Conservation (phyloP, 2,797 vertebrate species). For the Euphonia xanthogaster region DNA sequence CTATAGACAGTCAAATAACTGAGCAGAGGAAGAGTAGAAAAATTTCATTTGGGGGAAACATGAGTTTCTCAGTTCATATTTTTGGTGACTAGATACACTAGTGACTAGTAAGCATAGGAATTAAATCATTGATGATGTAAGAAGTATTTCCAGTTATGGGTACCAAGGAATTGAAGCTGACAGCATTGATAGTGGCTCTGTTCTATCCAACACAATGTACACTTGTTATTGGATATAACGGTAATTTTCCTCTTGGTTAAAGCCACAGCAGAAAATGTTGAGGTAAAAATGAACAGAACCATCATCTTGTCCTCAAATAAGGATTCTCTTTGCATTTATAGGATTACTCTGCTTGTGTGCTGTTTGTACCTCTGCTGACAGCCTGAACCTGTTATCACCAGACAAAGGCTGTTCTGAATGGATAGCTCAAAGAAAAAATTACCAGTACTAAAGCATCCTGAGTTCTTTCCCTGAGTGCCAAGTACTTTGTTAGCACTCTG, state of each 20-base stretch:
- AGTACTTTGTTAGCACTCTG: neutral
- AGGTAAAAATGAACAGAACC: slow-evolving; percentile 6
- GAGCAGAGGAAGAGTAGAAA: slow-evolving; percentile 13
- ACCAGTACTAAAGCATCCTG: neutral
- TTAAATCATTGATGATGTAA: neutral
- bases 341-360: slow-evolving; percentile 1
- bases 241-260: neutral
- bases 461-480: neutral
- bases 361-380: neutral
- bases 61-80: neutral
- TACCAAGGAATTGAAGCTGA: slow-evolving; percentile 17
- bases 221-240: neutral
- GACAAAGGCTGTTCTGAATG: neutral
- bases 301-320: neutral
- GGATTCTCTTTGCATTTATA: neutral
- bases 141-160: neutral
- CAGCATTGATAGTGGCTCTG: neutral
- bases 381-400: neutral
- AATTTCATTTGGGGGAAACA: neutral
- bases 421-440: neutral
- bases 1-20: slow-evolving; percentile 19
- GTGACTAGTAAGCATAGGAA: neutral
- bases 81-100: slow-evolving; percentile 25
- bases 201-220: neutral
- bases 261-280: neutral